Percentiles rank a stretch among this genome's conserved stretches.
These are phyloP conservation scores for Sebastes schlegelii DNA, from an alignment of 2,113 vertebrate genomes.

Conservation along the genomic window DNA sequence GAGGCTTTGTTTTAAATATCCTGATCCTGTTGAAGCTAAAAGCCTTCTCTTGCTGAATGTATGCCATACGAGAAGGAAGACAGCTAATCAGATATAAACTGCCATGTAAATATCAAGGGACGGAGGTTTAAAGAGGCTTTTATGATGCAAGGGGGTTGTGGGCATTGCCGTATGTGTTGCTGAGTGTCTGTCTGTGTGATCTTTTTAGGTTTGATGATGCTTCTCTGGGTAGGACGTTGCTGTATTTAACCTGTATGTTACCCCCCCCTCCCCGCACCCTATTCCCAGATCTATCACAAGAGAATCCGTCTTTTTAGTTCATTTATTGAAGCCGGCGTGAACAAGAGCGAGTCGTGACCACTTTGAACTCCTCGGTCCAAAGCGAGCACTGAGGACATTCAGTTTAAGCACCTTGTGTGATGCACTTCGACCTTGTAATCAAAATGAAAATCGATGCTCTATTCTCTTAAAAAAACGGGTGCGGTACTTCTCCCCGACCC, in stretches of 20 bases:
- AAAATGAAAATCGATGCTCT: constrained; percentile 68
- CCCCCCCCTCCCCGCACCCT: background rate
- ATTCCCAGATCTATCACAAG: constrained; percentile 36
- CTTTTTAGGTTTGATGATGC: constrained; percentile 61
- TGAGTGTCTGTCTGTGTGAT: constrained; percentile 76
- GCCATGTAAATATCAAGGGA: constrained; percentile 85
- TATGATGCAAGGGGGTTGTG: constrained; percentile 70
- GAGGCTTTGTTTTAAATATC: constrained; percentile 51
- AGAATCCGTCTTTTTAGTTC: constrained; percentile 28
- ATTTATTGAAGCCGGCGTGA: constrained; percentile 47
- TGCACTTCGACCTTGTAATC: constrained; percentile 73
- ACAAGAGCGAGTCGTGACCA: constrained; percentile 48
- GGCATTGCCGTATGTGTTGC: constrained; percentile 71
- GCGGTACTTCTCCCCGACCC: constrained; percentile 52
- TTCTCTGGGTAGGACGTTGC: constrained; percentile 62
- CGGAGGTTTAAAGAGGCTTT: constrained; percentile 70
- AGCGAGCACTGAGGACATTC: constrained; percentile 60
- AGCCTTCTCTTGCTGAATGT: constrained; percentile 84
- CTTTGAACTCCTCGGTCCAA: constrained; percentile 60
- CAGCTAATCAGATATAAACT: constrained; percentile 84
- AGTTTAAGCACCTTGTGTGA: constrained; percentile 70
- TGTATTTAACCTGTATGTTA: constrained; percentile 60
- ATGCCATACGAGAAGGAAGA: constrained; percentile 78
- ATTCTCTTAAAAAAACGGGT: constrained; percentile 63
- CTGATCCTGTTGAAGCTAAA: constrained; percentile 68